phyloP scores from a whole-genome alignment of 2,888 invertebrate species.

The Invenusta paracnida region DNA sequence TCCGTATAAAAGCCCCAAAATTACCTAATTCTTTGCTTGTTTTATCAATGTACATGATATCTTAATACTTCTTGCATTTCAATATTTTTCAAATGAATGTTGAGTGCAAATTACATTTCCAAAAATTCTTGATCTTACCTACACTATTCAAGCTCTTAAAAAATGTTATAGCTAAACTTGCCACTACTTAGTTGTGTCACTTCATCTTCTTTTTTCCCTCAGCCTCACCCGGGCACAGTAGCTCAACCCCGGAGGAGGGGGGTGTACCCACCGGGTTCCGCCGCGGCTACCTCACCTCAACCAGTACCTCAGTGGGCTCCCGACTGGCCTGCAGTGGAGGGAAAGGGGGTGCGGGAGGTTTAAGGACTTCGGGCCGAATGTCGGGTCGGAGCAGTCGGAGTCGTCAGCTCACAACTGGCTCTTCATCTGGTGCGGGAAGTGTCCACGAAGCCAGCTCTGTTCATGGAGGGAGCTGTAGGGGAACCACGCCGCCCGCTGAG shows the following conservation, averaged over 20 bases:
- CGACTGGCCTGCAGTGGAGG: background rate
- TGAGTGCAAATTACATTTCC: too few relatives aligned
- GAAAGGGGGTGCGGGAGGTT: background rate
- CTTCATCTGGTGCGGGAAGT: background rate
- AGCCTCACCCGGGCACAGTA: background rate
- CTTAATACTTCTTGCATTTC: too few relatives aligned
- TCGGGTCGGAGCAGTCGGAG: background rate
- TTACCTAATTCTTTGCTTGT: too few relatives aligned
- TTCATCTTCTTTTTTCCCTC: background rate
- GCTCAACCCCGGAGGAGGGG: background rate
- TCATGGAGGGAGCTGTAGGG: background rate
- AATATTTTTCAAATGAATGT: too few relatives aligned
- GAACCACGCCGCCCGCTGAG: background rate
- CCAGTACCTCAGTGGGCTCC: background rate
- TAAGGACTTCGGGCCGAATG: background rate
- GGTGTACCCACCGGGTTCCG: background rate
- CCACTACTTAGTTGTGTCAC: too few relatives aligned
- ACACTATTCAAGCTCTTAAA: too few relatives aligned
- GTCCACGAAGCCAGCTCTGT: background rate
- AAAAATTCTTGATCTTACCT: too few relatives aligned
- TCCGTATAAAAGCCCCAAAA: too few relatives aligned
- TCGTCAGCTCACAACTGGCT: background rate
- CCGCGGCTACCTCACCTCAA: background rate
- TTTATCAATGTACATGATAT: too few relatives aligned
- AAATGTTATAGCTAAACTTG: too few relatives aligned